Evolutionary conservation across 2,797 vertebrate genomes (phyloP), one percentile per base, ranked within the genome.

Genomic region (Psittacula echo): DNA sequence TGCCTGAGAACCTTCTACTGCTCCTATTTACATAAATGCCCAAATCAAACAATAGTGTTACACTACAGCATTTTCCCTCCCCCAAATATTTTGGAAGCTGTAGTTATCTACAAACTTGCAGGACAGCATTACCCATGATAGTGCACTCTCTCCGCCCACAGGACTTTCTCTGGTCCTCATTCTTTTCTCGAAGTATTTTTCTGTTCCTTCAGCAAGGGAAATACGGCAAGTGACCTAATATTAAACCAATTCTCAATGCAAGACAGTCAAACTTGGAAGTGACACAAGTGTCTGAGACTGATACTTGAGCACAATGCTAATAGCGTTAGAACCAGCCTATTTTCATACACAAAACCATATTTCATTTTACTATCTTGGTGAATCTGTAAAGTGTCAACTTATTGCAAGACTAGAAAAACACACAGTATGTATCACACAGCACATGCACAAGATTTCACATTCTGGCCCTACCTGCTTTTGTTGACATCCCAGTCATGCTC

Each of bases 401-500:
- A 54, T 8, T 76, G 30, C 22, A 78, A 60, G n/a, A 79, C 18
- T 76, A 48, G 44, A 45, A 78, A 93, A 78, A 4, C 45, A 58
- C 19, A 54, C 27, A 54, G 11, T 11, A 13, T 8, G 16, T 32
- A 39, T 73, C 3, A 64, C 2, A 27, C 4, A 60, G 17, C 11
- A 48, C 27, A 23, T 0, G 4, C 11, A 47, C 4, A 72, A 26
- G 23, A 51, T 19, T 74, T 65, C 1, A 3, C 18, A 39, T 79
- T 82, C 45, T 61, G 64, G 21, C 19, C 37, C 72, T 72, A 99
- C 99, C 99, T 97, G 99, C 98, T 97, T 99, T 99, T 87, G 98
- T 98, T 77, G 99, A 99, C 98, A 99, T 98, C 54, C 99, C 99
- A 29, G 91, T 98, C 99, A 99, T 99, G 97, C 96, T 99, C 75